Evolutionary conservation across 2,888 invertebrate genomes (phyloP).

Genomic region (Eueremaeus valkanovi): DNA sequence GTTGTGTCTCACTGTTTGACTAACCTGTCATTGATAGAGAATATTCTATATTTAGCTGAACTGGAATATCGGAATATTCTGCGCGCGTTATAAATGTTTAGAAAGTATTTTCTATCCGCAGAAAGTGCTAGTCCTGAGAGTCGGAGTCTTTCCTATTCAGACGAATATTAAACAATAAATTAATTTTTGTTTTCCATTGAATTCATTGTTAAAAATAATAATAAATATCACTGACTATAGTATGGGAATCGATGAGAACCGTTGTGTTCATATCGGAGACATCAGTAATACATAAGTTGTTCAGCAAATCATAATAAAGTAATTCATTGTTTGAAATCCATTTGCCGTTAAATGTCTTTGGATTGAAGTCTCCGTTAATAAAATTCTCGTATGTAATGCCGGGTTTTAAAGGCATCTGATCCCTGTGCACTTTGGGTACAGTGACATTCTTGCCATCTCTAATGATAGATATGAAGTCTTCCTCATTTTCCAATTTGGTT

Average conservation of each 20-base stretch:
- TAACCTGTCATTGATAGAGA: constrained; percentile 6
- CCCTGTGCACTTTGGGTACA: not conserved
- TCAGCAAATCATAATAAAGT: constrained; percentile 28
- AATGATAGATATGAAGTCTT: too few relatives aligned
- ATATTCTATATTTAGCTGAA: constrained; percentile 31
- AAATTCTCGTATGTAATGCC: not conserved
- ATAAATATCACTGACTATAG: constrained; percentile 23
- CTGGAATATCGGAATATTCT: constrained; percentile 29
- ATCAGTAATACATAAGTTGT: constrained; percentile 36
- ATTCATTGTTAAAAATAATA: not conserved
- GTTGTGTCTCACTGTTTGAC: too few relatives aligned
- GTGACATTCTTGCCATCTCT: too few relatives aligned
- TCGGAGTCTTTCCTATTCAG: not conserved
- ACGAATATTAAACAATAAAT: not conserved
- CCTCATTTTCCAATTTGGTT: too few relatives aligned
- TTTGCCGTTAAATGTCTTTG: constrained; percentile 45
- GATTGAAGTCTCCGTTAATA: constrained; percentile 37
- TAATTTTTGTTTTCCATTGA: too few relatives aligned
- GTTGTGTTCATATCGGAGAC: not conserved
- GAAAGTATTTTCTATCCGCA: constrained; percentile 17
- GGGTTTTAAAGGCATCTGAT: not conserved
- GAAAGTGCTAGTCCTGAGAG: constrained; percentile 22
- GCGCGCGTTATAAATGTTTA: not conserved
- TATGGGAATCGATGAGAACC: not conserved
- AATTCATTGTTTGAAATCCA: constrained; percentile 43